A percentile compares a stretch with the other conserved stretches of the same genome.
These are phyloP conservation scores for Chiloscyllium plagiosum DNA, from an alignment of 2,113 vertebrate species.

Conservation along the genomic window DNA sequence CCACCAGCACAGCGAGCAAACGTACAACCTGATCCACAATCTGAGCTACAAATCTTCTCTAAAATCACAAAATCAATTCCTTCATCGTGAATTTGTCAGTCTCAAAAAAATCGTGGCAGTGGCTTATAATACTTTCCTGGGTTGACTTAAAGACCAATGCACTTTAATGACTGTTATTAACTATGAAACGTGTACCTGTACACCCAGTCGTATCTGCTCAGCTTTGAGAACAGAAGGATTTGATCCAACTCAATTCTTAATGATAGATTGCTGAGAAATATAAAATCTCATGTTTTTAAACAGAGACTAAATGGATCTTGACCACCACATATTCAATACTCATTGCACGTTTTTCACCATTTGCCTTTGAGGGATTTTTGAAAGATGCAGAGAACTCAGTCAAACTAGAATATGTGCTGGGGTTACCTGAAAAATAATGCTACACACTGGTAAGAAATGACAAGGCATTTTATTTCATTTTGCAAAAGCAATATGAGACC, in stretches of 20 bases:
- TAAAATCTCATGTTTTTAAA: not conserved
- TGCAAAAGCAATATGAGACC: not conserved
- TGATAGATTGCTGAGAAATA: not conserved
- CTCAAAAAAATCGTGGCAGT: not conserved
- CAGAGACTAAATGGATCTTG: not conserved
- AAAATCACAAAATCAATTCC: not conserved
- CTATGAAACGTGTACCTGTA: not conserved
- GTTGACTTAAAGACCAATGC: not conserved
- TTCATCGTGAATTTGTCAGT: not conserved
- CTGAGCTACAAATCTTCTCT: no score
- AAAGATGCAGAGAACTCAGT: not conserved
- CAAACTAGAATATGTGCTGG: not conserved
- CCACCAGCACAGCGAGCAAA: no score
- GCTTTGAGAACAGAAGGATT: slow-evolving; percentile 12
- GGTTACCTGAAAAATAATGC: not conserved
- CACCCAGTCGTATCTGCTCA: not conserved
- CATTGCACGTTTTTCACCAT: not conserved
- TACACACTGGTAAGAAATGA: not conserved
- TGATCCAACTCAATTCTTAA: not conserved
- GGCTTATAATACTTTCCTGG: not conserved
- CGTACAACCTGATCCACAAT: no score
- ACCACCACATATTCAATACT: not conserved
- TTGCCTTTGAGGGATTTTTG: not conserved
- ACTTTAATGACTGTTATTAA: not conserved
- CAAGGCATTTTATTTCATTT: not conserved